A percentile compares a stretch with the other conserved stretches of the same genome.
phyloP scores from a whole-genome alignment of 2,797 vertebrate genomes.

The Gallinago stenura region DNA sequence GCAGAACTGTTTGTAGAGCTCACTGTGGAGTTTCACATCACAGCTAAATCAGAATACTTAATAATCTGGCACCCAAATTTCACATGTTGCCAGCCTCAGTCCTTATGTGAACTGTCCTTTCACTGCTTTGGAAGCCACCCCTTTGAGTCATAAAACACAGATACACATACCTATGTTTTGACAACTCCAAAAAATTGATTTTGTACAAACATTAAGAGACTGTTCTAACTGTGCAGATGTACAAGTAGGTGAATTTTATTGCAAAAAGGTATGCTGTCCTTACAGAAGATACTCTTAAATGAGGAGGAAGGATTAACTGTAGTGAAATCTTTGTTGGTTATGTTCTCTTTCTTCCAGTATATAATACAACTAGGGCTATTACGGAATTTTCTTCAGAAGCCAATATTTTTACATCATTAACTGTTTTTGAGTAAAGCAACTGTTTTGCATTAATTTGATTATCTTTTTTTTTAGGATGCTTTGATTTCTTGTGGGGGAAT shows the following conservation, averaged over 20 bases:
- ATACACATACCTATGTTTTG: not conserved
- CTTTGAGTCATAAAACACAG: not conserved
- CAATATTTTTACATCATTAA: not conserved
- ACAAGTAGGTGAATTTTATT: not conserved
- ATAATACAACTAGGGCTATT: not conserved
- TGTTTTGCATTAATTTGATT: not conserved
- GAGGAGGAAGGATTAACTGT: not conserved
- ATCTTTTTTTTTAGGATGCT: not conserved
- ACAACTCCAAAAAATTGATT: not conserved
- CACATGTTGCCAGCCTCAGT: not conserved
- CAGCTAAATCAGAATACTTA: conserved; percentile 26
- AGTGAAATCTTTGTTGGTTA: not conserved
- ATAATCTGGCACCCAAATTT: conserved; percentile 50
- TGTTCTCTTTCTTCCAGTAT: not conserved
- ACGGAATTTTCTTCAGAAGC: not conserved
- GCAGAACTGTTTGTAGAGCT: conserved; percentile 38
- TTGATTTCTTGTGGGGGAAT: conserved; percentile 1
- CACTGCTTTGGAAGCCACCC: not conserved
- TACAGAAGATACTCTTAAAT: not conserved
- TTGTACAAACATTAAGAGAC: not conserved
- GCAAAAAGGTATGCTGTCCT: not conserved
- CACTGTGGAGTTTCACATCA: conserved; percentile 19
- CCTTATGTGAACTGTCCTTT: not conserved
- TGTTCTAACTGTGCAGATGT: not conserved
- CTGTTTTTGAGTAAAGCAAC: not conserved